phyloP scores from a whole-genome alignment of 2,888 invertebrate genomes.

The Caenorhabditis virilis region DNA sequence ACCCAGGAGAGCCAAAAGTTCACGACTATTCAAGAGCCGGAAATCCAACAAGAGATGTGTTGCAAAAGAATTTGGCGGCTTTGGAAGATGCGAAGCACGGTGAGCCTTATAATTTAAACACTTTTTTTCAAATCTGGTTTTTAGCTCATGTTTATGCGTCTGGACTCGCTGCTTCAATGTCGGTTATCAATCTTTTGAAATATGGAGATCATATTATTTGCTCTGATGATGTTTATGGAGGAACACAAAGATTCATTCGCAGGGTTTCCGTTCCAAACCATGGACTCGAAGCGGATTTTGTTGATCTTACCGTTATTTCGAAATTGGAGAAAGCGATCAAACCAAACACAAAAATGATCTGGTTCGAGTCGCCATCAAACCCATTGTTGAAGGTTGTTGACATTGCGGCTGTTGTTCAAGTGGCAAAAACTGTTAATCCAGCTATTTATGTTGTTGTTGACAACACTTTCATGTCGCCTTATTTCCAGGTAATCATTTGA shows the following conservation, averaged over 20 bases:
- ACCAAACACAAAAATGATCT: slow-evolving; percentile 83
- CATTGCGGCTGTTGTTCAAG: slow-evolving; percentile 75
- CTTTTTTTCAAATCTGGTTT: slow-evolving; percentile 6
- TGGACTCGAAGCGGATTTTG: slow-evolving; percentile 80
- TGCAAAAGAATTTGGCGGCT: slow-evolving; percentile 87
- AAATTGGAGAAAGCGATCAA: slow-evolving; percentile 78
- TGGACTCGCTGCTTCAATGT: slow-evolving; percentile 83
- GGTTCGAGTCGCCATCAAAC: slow-evolving; percentile 96
- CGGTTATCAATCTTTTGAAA: slow-evolving; percentile 79
- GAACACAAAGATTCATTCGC: slow-evolving; percentile 72
- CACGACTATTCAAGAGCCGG: slow-evolving; percentile 83
- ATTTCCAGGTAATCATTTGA: slow-evolving; percentile 55
- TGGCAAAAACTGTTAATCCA: slow-evolving; percentile 72
- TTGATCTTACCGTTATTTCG: slow-evolving; percentile 78
- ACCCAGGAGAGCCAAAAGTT: slow-evolving; percentile 82
- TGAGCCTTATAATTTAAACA: slow-evolving; percentile 34
- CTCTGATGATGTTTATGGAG: slow-evolving; percentile 93
- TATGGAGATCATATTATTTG: slow-evolving; percentile 87
- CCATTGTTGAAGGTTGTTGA: slow-evolving; percentile 88
- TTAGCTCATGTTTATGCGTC: slow-evolving; percentile 78
- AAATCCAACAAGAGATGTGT: slow-evolving; percentile 86
- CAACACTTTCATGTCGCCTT: slow-evolving; percentile 80
- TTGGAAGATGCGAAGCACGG: slow-evolving; percentile 87
- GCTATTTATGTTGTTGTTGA: slow-evolving; percentile 78
- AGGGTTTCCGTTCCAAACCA: slow-evolving; percentile 73